phyloP scores from a whole-genome alignment of 2,113 vertebrate genomes.

The Talpa occidentalis region DNA sequence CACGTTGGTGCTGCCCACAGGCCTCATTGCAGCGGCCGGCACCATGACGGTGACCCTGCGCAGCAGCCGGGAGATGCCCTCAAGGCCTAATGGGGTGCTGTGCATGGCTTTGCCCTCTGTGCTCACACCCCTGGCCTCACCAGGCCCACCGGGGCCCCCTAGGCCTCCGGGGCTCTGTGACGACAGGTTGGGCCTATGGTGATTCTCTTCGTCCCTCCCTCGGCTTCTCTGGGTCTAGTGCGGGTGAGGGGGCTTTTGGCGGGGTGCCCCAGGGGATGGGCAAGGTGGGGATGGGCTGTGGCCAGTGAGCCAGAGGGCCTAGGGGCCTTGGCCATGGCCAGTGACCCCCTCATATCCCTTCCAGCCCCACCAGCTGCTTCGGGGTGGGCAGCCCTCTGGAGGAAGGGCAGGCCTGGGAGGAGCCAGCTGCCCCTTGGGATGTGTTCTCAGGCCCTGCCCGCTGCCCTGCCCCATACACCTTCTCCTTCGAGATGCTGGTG shows the following conservation, averaged over 20 bases:
- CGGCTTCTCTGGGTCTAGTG: slow-evolving; percentile 85
- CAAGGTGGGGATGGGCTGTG: slow-evolving; percentile 8
- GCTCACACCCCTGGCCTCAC: slow-evolving; percentile 88
- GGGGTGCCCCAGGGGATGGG: not conserved
- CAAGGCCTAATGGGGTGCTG: slow-evolving; percentile 92
- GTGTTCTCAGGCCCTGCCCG: slow-evolving; percentile 91
- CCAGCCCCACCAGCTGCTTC: slow-evolving; percentile 95
- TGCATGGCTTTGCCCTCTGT: slow-evolving; percentile 90
- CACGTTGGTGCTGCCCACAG: slow-evolving; percentile 92
- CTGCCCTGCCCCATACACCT: slow-evolving; percentile 93
- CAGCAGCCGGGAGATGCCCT: slow-evolving; percentile 93
- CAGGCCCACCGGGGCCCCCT: slow-evolving; percentile 84
- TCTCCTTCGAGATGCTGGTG: slow-evolving; percentile 96
- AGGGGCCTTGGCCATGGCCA: not conserved
- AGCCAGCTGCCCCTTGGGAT: slow-evolving; percentile 72
- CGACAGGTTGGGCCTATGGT: slow-evolving; percentile 93
- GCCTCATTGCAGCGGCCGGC: slow-evolving; percentile 90
- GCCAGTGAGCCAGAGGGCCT: not conserved
- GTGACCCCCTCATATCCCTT: slow-evolving; percentile 50
- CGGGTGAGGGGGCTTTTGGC: slow-evolving; percentile 76
- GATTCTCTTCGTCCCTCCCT: slow-evolving; percentile 87
- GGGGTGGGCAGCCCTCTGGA: slow-evolving; percentile 81
- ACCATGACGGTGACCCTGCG: slow-evolving; percentile 91
- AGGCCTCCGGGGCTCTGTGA: slow-evolving; percentile 93
- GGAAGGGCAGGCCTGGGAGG: slow-evolving; percentile 70